phyloP scores from a whole-genome alignment of 2,888 invertebrate genomes.

The Agrotis segetum region DNA sequence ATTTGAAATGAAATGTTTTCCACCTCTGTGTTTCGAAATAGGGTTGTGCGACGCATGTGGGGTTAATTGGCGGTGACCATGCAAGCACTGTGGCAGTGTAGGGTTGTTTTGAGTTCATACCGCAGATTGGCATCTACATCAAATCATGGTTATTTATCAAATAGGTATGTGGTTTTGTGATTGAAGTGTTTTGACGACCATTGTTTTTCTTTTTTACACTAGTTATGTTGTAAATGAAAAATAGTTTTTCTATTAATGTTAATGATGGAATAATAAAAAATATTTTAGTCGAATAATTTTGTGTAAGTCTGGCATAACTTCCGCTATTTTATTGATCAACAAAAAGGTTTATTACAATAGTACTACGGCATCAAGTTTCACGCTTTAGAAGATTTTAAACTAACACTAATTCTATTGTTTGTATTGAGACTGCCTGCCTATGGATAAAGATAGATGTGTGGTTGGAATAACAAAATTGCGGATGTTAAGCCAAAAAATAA shows the following conservation, averaged over 20 bases:
- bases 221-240: not conserved
- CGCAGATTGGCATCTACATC: conserved; percentile 37
- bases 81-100: conserved; percentile 23
- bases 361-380: too few species aligned
- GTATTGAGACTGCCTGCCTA: too few species aligned
- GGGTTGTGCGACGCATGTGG: conserved; percentile 14
- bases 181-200: conserved; percentile 10
- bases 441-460: too few species aligned
- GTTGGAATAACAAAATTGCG: too few species aligned
- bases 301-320: too few species aligned
- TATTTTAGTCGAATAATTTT: too few species aligned
- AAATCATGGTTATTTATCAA: conserved; percentile 14
- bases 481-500: too few species aligned
- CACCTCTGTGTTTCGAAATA: conserved; percentile 30
- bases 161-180: not conserved
- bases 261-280: not conserved
- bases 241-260: not conserved
- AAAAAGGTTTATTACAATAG: too few species aligned
- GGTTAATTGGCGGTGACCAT: conserved; percentile 47
- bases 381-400: too few species aligned
- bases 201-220: not conserved
- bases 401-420: too few species aligned
- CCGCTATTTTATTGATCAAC: too few species aligned
- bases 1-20: conserved; percentile 32
- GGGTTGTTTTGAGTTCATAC: conserved; percentile 32